These are phyloP conservation scores for Ichneumon xanthorius DNA, from an alignment of 2,888 invertebrate genomes.

Conservation along the genomic window DNA sequence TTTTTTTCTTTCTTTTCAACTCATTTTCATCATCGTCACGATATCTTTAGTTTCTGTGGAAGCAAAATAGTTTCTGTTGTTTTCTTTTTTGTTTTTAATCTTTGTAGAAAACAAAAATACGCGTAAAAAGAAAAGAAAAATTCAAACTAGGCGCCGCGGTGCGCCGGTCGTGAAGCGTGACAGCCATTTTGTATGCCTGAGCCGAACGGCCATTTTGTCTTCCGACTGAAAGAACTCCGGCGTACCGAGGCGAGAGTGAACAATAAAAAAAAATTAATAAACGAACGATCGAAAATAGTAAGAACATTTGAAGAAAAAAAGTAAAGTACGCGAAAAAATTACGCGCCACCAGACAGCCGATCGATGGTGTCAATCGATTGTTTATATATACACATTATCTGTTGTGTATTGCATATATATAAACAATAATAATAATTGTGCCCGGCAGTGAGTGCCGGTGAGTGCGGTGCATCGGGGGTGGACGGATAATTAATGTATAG, in stretches of 20 bases:
- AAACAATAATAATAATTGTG: slow-evolving; percentile 67
- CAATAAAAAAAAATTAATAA: slow-evolving; percentile 36
- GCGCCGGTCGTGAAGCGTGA: slow-evolving; percentile 11
- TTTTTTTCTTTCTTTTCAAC: slow-evolving; percentile 47
- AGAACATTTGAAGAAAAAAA: slow-evolving; percentile 40
- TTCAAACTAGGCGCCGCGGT: slow-evolving; percentile 22
- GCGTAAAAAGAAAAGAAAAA: slow-evolving; percentile 23
- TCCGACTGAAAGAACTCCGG: slow-evolving; percentile 6
- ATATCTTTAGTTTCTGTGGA: slow-evolving; percentile 65
- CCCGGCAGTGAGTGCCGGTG: slow-evolving; percentile 74
- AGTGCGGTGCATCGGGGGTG: slow-evolving; percentile 74
- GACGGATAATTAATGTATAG: slow-evolving; percentile 49
- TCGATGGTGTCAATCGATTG: slow-evolving; percentile 74
- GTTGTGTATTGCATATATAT: slow-evolving; percentile 64
- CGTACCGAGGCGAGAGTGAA: slow-evolving; percentile 44
- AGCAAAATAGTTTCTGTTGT: slow-evolving; percentile 54
- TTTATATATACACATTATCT: slow-evolving; percentile 63
- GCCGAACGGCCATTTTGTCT: not conserved
- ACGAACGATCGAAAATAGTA: slow-evolving; percentile 41
- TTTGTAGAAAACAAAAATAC: not conserved
- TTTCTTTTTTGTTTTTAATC: slow-evolving; percentile 22
- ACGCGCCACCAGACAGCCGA: slow-evolving; percentile 81
- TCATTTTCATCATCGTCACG: slow-evolving; percentile 57
- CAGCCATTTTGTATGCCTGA: not conserved
- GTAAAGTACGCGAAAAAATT: slow-evolving; percentile 44